A percentile compares a stretch with the other conserved stretches of the same genome.
Evolutionary conservation across 2,113 vertebrate genomes (phyloP).

Genomic region (Pagrus major): DNA sequence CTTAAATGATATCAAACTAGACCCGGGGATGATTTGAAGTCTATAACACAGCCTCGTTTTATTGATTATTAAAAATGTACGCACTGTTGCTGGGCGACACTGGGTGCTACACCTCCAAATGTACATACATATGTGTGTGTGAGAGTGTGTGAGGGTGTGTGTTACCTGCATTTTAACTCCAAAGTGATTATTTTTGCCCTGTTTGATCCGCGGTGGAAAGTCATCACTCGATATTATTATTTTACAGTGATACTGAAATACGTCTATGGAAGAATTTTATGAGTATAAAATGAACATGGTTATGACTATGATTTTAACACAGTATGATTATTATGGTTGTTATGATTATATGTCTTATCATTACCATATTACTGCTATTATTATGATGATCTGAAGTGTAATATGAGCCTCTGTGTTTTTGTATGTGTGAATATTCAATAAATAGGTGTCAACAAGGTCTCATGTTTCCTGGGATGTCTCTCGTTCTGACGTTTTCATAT

Average conservation of each 20-base stretch:
- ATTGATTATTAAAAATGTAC: slow-evolving; percentile 35
- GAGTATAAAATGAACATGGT: slow-evolving; percentile 47
- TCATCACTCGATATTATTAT: slow-evolving; percentile 53
- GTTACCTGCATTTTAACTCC: slow-evolving; percentile 46
- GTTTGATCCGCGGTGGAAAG: slow-evolving; percentile 53
- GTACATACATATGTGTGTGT: slow-evolving; percentile 48
- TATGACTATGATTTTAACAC: slow-evolving; percentile 62
- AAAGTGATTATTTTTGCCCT: slow-evolving; percentile 56
- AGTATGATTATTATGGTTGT: slow-evolving; percentile 59
- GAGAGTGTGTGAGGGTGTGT: slow-evolving; percentile 12
- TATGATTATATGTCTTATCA: slow-evolving; percentile 54
- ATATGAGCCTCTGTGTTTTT: slow-evolving; percentile 81
- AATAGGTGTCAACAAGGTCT: slow-evolving; percentile 73
- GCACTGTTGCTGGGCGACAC: slow-evolving; percentile 79
- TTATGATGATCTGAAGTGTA: slow-evolving; percentile 75
- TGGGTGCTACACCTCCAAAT: slow-evolving; percentile 60
- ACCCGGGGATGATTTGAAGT: slow-evolving; percentile 20
- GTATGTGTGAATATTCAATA: slow-evolving; percentile 90
- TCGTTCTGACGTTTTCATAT: background rate
- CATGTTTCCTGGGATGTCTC: background rate
- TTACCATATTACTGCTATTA: slow-evolving; percentile 71
- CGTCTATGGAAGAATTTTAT: slow-evolving; percentile 55
- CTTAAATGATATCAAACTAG: slow-evolving; percentile 22
- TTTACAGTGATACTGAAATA: slow-evolving; percentile 49
- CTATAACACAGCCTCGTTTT: slow-evolving; percentile 35